phyloP scores from a whole-genome alignment of 2,888 invertebrate species.

The Cataglyphis albicans region DNA sequence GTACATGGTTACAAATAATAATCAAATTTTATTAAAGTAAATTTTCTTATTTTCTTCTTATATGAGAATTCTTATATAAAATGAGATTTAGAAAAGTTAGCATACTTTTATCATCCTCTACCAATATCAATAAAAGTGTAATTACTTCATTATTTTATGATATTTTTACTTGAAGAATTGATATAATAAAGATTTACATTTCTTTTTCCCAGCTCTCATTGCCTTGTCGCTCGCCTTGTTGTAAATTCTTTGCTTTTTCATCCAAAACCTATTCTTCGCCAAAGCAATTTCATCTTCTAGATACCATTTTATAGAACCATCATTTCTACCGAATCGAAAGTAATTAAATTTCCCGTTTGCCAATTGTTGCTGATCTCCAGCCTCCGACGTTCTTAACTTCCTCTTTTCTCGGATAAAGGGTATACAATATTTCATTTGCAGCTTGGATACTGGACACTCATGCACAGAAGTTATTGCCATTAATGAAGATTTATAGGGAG shows the following conservation, averaged over 20 bases:
- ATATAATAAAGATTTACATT: conserved; percentile 55
- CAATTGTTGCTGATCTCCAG: background rate
- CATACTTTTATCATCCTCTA: background rate
- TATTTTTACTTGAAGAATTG: background rate
- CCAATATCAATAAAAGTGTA: background rate
- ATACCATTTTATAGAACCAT: conserved; percentile 29
- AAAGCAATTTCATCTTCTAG: conserved; percentile 73
- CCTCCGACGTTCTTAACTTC: background rate
- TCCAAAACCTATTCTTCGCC: conserved; percentile 61
- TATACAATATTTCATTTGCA: conserved; percentile 55
- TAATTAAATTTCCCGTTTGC: background rate
- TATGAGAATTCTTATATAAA: background rate
- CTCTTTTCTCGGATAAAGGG: background rate
- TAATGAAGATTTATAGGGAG: conserved; percentile 59
- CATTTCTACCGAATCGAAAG: background rate
- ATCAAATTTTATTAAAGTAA: background rate
- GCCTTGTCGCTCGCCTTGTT: conserved; percentile 54
- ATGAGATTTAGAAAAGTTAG: background rate
- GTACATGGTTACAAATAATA: background rate
- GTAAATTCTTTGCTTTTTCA: conserved; percentile 47
- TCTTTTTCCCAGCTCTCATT: conserved; percentile 56
- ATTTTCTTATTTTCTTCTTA: background rate
- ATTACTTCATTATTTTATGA: background rate
- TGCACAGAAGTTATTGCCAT: conserved; percentile 51
- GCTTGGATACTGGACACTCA: conserved; percentile 71